Evolutionary conservation across 2,113 vertebrate genomes (phyloP), one percentile per base, ranked within the genome.

Genomic region (Protobothrops mucrosquamatus): DNA sequence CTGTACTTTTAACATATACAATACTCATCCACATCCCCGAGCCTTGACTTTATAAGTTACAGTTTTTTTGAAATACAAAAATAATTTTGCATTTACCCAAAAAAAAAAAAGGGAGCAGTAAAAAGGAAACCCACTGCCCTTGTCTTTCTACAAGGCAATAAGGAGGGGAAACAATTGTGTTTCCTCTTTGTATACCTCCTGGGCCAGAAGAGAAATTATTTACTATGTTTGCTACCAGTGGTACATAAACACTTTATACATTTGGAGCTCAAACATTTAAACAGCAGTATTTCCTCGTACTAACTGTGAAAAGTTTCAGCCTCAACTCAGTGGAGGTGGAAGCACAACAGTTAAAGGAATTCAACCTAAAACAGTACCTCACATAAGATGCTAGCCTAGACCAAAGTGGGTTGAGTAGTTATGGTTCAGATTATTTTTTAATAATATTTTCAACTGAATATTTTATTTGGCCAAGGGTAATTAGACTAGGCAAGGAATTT

Each of bases 1-100:
- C 88, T 91, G 86, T 55, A n/a, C 39, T 91, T 87, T 20, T 93
- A 93, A 90, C 87, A 95, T 87, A 69, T 26, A 93, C 6, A 8
- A 87, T 6, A 20, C 18, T 18, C 24, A 54, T 51, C 51, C 87
- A 89, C 54, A 43, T 5, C 15, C 22, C 24, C 87, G 90, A 94
- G 94, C 64, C 8, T 54, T 14, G 85, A 94, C 94, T 88, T 93
- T 94, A 48, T 57, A 86, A 59, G 29, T 61, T 24, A 48, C 87
- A 5, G 3, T 91, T 90, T 95, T 69, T 69, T 61, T 92, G 48
- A 6, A 14, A n/a, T 0, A 0, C 85, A 90, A 88, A 89, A 34
- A 9, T 18, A 56, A 7, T 93, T 94, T 92, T 91, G 7, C 46
- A 0, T 88, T 95, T 74, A 87, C 3, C 61, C 43, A 81, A 81